These are phyloP conservation scores for Cossypha caffra DNA, from an alignment of 2,797 vertebrate species.

Conservation along the genomic window DNA sequence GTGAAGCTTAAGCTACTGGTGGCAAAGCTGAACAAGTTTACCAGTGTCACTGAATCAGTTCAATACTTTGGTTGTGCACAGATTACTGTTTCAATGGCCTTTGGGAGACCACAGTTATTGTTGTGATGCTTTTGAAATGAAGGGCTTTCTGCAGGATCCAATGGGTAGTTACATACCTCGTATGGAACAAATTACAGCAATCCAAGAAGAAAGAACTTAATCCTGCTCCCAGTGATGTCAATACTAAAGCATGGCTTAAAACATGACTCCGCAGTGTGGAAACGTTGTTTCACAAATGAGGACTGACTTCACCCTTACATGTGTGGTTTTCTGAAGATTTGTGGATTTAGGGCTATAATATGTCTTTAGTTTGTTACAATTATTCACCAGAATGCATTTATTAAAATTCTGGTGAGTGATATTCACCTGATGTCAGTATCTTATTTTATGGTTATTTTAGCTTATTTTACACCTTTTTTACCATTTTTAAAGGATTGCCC, in stretches of 20 bases:
- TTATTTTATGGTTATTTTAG: not conserved
- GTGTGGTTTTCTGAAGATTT: conserved; percentile 19
- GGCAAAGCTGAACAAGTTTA: not conserved
- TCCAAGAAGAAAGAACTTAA: conserved; percentile 42
- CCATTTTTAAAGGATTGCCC: not conserved
- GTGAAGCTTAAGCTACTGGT: not conserved
- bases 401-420: not conserved
- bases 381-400: not conserved
- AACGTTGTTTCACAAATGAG: conserved; percentile 10
- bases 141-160: not conserved
- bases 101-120: conserved; percentile 23
- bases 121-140: conserved; percentile 8
- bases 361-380: not conserved
- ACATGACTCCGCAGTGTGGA: not conserved
- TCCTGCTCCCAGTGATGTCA: not conserved
- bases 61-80: not conserved
- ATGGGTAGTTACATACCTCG: conserved; percentile 12
- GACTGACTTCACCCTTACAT: not conserved
- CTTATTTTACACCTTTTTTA: not conserved
- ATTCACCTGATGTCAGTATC: not conserved
- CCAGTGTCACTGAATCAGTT: conserved; percentile 8
- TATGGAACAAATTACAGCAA: conserved; percentile 26
- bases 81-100: not conserved
- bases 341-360: not conserved
- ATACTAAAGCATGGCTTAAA: not conserved